phyloP scores from a whole-genome alignment of 2,888 invertebrate species.

The Ferrisia virgata region DNA sequence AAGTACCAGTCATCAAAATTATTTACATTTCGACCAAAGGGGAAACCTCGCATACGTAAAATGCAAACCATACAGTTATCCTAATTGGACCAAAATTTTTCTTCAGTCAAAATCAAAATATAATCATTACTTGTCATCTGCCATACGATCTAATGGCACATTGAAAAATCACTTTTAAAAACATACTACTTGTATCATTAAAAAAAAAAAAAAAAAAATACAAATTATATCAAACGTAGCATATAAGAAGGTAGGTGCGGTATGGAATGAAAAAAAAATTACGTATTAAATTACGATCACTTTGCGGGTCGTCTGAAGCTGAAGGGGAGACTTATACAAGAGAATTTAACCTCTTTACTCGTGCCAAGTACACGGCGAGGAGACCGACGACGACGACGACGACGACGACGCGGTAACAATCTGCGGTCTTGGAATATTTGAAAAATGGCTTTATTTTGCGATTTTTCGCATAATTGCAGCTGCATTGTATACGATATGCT shows the following conservation, averaged over 20 bases:
- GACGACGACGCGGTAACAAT: too few relatives aligned
- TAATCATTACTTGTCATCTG: neutral
- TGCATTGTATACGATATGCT: neutral
- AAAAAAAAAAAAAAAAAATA: too few relatives aligned
- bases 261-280: too few relatives aligned
- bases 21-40: too few relatives aligned
- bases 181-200: too few relatives aligned
- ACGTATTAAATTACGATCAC: neutral
- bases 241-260: too few relatives aligned
- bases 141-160: neutral
- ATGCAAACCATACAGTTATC: too few relatives aligned
- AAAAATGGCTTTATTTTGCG: neutral
- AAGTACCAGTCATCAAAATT: too few relatives aligned
- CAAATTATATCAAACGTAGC: neutral
- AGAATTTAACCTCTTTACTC: constrained; percentile 1
- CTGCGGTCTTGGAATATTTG: neutral
- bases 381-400: too few relatives aligned
- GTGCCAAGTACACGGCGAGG: neutral
- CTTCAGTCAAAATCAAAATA: neutral
- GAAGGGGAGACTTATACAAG: neutral
- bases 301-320: neutral
- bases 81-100: neutral
- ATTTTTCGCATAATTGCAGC: neutral
- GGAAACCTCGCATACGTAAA: too few relatives aligned
- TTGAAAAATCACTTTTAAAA: neutral